Conservation (phyloP, 2,113 vertebrate genomes). For the Oceanodroma tethys region DNA sequence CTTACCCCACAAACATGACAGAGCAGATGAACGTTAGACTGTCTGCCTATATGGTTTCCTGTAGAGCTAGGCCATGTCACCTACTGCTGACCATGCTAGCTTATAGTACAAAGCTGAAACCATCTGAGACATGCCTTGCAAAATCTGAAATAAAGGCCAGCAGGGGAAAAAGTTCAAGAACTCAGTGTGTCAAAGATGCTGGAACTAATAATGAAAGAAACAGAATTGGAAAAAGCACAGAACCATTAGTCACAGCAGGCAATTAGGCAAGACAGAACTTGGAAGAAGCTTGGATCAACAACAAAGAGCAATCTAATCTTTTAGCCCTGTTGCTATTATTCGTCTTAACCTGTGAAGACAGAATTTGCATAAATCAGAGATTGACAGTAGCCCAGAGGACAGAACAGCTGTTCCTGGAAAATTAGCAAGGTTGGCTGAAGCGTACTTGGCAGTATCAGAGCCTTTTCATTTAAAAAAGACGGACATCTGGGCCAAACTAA, state of each 20-base stretch:
- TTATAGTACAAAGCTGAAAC: neutral
- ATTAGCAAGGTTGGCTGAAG: neutral
- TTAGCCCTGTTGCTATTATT: neutral
- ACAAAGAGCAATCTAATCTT: conserved; percentile 7
- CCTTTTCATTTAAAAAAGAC: neutral
- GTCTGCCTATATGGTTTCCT: accelerated
- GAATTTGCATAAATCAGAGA: neutral
- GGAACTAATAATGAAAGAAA: neutral
- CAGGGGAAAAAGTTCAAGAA: neutral
- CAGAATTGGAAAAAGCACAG: neutral
- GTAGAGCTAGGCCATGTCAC: neutral
- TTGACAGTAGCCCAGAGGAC: conserved; percentile 20
- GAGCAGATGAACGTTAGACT: neutral
- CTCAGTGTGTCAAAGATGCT: neutral
- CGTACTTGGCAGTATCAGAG: neutral
- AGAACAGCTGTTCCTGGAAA: conserved; percentile 24
- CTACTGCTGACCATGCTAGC: neutral
- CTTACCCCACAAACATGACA: accelerated
- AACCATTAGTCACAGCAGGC: neutral
- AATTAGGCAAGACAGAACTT: conserved; percentile 29
- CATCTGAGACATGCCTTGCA: neutral
- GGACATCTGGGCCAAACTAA: neutral
- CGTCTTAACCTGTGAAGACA: neutral
- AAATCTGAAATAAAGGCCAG: neutral
- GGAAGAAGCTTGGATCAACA: neutral